These are phyloP conservation scores for Microcebus jonahi DNA, from an alignment of 2,113 vertebrate genomes.

Conservation along the genomic window DNA sequence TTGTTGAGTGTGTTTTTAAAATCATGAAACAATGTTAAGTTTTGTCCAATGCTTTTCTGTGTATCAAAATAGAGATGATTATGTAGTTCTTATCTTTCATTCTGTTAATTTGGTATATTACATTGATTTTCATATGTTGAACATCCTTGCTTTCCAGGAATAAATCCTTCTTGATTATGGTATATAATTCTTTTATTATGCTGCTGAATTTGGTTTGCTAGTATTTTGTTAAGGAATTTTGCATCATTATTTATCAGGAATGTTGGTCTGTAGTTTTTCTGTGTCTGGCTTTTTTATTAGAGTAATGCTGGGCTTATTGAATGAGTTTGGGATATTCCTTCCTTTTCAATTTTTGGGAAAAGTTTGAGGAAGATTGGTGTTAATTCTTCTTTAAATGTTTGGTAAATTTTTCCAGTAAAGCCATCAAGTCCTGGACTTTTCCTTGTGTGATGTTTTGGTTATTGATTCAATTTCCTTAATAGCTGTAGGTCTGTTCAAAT, in stretches of 20 bases:
- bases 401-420: neutral
- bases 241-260: neutral
- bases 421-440: neutral
- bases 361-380: neutral
- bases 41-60: neutral
- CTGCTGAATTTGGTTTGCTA: neutral
- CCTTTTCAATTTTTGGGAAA: neutral
- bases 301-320: neutral
- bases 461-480: neutral
- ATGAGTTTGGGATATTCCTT: neutral
- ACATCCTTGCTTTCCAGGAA: neutral
- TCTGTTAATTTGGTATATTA: neutral
- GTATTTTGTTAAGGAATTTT: slow-evolving; percentile 6
- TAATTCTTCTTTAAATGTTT: neutral
- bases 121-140: neutral
- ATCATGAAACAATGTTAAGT: neutral
- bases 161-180: neutral
- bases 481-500: neutral
- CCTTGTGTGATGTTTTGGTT: neutral
- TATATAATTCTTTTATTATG: neutral
- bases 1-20: neutral
- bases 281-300: neutral
- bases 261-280: neutral
- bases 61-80: neutral
- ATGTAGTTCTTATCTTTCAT: neutral